Percentiles rank a stretch among this genome's conserved stretches.
These are phyloP conservation scores for Ecdyonurus torrentis DNA, from an alignment of 2,888 invertebrate species.

Conservation along the genomic window DNA sequence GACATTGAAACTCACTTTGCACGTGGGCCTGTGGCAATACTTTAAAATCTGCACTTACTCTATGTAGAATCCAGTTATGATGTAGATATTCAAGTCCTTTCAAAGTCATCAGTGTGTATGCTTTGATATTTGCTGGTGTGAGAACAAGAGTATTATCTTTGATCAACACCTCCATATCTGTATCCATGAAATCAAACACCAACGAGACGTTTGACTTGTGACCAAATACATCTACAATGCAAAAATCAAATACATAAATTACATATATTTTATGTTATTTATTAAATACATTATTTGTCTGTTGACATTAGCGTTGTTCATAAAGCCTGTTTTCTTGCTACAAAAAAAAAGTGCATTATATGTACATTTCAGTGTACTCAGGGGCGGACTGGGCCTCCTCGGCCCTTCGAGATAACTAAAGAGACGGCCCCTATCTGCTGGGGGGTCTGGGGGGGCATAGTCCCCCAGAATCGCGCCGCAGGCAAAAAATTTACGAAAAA, in stretches of 20 bases:
- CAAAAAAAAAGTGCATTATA: not conserved
- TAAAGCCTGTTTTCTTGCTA: too few species aligned
- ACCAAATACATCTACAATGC: constrained; percentile 81
- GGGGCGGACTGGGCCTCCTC: too few species aligned
- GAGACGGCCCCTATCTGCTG: too few species aligned
- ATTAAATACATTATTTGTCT: too few species aligned
- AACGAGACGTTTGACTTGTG: constrained; percentile 94
- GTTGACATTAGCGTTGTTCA: too few species aligned
- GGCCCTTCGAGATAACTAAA: too few species aligned
- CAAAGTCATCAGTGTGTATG: constrained; percentile 89
- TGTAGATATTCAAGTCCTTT: constrained; percentile 92
- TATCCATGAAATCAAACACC: constrained; percentile 99
- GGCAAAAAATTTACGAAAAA: too few species aligned
- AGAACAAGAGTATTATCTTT: constrained; percentile 78
- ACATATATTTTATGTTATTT: too few species aligned
- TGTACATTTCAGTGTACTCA: not conserved
- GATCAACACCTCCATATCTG: constrained; percentile 89
- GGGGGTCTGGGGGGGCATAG: too few species aligned
- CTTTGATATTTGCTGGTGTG: constrained; percentile 83
- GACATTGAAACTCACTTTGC: too few species aligned
- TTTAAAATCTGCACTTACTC: constrained; percentile 33
- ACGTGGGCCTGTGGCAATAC: not conserved
- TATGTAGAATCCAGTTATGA: constrained; percentile 88
- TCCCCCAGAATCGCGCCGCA: too few species aligned
- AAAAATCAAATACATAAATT: not conserved